A percentile compares a stretch with the other conserved stretches of the same genome.
These are phyloP conservation scores for Mesochorus sp. DNA, from an alignment of 2,888 invertebrate genomes.

Conservation along the genomic window DNA sequence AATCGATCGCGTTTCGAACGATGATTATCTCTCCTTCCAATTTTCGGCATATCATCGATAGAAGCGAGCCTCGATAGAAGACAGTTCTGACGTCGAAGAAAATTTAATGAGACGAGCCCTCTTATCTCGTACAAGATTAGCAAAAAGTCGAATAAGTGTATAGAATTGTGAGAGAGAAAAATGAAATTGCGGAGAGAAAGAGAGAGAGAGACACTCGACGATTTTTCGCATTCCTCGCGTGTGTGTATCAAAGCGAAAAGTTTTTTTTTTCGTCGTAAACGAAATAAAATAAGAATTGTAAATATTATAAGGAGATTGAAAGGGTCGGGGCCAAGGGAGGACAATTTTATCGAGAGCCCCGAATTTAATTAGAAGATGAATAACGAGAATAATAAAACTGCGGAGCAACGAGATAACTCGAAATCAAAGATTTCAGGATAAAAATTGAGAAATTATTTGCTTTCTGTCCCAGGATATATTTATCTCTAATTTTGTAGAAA, in stretches of 20 bases:
- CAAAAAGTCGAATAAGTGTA: slow-evolving; percentile 10
- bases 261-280: not conserved
- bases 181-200: not conserved
- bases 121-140: not conserved
- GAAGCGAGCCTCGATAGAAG: not conserved
- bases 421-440: not conserved
- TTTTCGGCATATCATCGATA: slow-evolving; percentile 35
- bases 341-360: slow-evolving; percentile 3
- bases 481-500: not conserved
- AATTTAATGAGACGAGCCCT: not conserved
- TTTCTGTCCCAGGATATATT: too few relatives aligned
- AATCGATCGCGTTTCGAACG: slow-evolving; percentile 6
- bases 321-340: not conserved
- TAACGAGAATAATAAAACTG: not conserved
- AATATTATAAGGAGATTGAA: slow-evolving; percentile 4
- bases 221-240: not conserved
- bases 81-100: not conserved
- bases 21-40: slow-evolving; percentile 1
- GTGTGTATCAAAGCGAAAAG: not conserved
- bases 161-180: slow-evolving; percentile 7
- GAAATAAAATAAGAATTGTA: not conserved
- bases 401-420: not conserved
- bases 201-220: not conserved
- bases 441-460: not conserved
- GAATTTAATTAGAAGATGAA: not conserved